A percentile compares a stretch with the other conserved stretches of the same genome.
These are phyloP conservation scores for Plumapathes pennacea DNA, from an alignment of 92 coral and sea anemone genomes.

Conservation along the genomic window DNA sequence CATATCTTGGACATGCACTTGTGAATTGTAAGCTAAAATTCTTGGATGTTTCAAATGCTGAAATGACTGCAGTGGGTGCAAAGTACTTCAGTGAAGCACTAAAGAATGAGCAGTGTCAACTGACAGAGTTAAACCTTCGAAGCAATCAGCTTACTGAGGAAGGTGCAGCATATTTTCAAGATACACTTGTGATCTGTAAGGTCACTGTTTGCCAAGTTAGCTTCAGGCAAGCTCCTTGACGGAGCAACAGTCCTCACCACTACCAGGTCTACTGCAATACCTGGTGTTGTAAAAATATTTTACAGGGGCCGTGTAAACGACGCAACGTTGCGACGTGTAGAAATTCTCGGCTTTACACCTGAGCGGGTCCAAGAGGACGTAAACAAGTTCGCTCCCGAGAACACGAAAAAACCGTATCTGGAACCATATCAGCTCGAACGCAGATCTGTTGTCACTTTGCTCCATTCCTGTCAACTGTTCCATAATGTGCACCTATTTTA, in stretches of 20 bases:
- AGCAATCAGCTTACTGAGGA: neutral
- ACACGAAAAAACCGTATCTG: conserved; percentile 6
- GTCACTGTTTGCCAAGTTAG: conserved; percentile 37
- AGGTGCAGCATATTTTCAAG: neutral
- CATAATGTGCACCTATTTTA: conserved; percentile 22
- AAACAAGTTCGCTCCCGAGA: conserved; percentile 9
- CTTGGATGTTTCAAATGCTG: too few relatives aligned
- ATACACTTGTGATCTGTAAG: too few relatives aligned
- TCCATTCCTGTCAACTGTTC: conserved; percentile 61
- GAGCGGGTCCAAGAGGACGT: conserved; percentile 43
- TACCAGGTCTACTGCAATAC: conserved; percentile 35
- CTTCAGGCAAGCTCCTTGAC: conserved; percentile 11
- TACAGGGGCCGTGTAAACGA: too few relatives aligned
- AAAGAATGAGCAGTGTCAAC: conserved; percentile 11
- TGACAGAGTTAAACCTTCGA: neutral
- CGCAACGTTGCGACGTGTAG: conserved; percentile 20
- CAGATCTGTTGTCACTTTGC: conserved; percentile 34
- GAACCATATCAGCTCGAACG: conserved; percentile 20
- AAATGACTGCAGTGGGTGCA: too few relatives aligned
- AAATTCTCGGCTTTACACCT: conserved; percentile 54
- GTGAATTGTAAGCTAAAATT: too few relatives aligned
- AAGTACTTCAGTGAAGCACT: conserved; percentile 15
- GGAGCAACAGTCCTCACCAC: conserved; percentile 61
- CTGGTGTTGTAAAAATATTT: conserved; percentile 8
- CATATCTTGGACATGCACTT: too few relatives aligned